phyloP scores from a whole-genome alignment of 2,888 invertebrate species.

The Drosophila demipolita region DNA sequence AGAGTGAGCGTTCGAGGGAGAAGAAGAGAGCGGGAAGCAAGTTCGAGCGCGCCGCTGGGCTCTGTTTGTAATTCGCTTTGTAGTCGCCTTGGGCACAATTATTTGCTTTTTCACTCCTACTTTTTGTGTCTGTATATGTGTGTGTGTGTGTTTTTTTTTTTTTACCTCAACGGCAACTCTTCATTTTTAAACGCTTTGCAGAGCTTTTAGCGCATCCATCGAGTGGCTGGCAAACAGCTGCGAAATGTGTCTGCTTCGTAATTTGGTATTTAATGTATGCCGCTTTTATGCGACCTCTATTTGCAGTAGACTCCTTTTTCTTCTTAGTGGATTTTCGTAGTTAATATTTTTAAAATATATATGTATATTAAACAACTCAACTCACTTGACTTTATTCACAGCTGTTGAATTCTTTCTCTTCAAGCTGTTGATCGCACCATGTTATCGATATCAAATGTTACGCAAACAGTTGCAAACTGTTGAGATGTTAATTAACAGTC shows the following conservation, averaged over 20 bases:
- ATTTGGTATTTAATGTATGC: slow-evolving; percentile 45
- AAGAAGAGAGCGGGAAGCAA: neutral
- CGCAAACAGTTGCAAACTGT: neutral
- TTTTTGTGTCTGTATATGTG: neutral
- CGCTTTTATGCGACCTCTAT: slow-evolving; percentile 3
- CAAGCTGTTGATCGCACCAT: neutral
- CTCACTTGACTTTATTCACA: neutral
- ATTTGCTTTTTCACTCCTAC: slow-evolving; percentile 50
- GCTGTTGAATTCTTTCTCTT: neutral
- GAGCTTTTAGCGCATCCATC: slow-evolving; percentile 58
- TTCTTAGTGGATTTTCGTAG: neutral
- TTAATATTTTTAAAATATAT: neutral
- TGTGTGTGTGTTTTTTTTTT: slow-evolving; percentile 17
- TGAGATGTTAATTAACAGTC: neutral
- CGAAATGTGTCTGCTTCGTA: slow-evolving; percentile 58
- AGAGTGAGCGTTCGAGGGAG: neutral
- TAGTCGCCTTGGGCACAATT: slow-evolving; percentile 80
- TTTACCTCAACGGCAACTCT: slow-evolving; percentile 43
- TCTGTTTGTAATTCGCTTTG: slow-evolving; percentile 74
- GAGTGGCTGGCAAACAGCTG: slow-evolving; percentile 72
- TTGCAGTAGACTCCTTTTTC: slow-evolving; percentile 1
- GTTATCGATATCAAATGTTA: neutral
- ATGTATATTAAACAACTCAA: neutral
- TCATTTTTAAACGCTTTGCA: slow-evolving; percentile 58
- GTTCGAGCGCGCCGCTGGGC: slow-evolving; percentile 45